Percentiles rank a stretch among this genome's conserved stretches.
These are phyloP conservation scores for Bimastos eiseni DNA, from an alignment of 2,888 invertebrate species.

Conservation along the genomic window DNA sequence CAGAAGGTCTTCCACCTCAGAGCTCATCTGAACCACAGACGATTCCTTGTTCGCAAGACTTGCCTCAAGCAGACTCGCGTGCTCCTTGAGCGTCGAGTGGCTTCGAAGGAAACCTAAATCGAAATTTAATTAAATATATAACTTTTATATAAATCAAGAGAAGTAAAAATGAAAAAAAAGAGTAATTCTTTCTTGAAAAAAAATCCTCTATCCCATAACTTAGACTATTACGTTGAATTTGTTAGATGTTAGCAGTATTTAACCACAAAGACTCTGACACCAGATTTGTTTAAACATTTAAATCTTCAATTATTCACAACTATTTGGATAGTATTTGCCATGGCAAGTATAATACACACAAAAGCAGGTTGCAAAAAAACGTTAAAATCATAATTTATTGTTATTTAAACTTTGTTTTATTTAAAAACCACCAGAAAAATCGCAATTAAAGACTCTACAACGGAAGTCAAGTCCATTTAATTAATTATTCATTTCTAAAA, in stretches of 20 bases:
- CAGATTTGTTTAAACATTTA: background rate
- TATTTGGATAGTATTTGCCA: too few relatives aligned
- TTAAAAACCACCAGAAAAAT: too few relatives aligned
- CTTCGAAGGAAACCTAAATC: constrained; percentile 57
- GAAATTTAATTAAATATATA: constrained; percentile 8
- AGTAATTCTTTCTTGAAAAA: background rate
- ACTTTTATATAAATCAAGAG: background rate
- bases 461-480: too few relatives aligned
- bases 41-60: constrained; percentile 58
- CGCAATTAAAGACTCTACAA: too few relatives aligned
- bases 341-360: too few relatives aligned
- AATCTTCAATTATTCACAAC: too few relatives aligned
- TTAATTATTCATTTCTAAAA: too few relatives aligned
- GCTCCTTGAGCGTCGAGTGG: constrained; percentile 57
- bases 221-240: background rate
- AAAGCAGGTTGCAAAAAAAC: too few relatives aligned
- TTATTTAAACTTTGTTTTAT: too few relatives aligned
- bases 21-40: constrained; percentile 53
- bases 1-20: constrained; percentile 50
- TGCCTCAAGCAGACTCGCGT: constrained; percentile 57
- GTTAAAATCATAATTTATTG: too few relatives aligned
- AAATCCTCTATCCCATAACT: background rate
- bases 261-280: background rate
- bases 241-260: background rate
- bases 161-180: background rate